Evolutionary conservation across 2,113 vertebrate genomes (phyloP).

Genomic region (Lontra canadensis): DNA sequence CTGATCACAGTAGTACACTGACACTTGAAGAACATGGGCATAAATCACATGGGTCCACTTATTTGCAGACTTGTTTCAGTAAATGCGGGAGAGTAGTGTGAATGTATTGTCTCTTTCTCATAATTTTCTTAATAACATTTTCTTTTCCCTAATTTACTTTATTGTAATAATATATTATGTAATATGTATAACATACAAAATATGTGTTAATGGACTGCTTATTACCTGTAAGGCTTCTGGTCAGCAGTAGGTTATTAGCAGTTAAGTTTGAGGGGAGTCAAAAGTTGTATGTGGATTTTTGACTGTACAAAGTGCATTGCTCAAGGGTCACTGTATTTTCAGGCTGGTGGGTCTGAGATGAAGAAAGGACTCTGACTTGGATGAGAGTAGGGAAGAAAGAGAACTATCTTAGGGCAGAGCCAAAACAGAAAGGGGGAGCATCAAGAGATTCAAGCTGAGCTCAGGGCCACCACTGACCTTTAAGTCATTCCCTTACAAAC

Average conservation of each 20-base stretch:
- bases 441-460: background rate
- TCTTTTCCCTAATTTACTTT: background rate
- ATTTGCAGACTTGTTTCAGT: background rate
- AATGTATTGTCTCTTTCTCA: background rate
- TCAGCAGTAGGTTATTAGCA: background rate
- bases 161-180: background rate
- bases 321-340: background rate
- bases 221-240: background rate
- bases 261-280: background rate
- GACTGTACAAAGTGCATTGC: background rate
- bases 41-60: background rate
- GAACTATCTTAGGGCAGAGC: background rate
- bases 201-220: background rate
- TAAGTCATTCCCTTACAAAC: background rate
- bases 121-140: background rate
- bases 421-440: background rate
- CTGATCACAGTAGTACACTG: background rate
- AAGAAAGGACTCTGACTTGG: background rate
- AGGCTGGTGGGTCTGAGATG: background rate
- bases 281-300: background rate
- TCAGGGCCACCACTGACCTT: background rate
- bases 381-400: background rate
- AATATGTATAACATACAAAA: background rate
- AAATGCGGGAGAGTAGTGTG: background rate
- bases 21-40: background rate